These are phyloP conservation scores for Lithosia quadra DNA, from an alignment of 2,888 invertebrate genomes.

Conservation along the genomic window DNA sequence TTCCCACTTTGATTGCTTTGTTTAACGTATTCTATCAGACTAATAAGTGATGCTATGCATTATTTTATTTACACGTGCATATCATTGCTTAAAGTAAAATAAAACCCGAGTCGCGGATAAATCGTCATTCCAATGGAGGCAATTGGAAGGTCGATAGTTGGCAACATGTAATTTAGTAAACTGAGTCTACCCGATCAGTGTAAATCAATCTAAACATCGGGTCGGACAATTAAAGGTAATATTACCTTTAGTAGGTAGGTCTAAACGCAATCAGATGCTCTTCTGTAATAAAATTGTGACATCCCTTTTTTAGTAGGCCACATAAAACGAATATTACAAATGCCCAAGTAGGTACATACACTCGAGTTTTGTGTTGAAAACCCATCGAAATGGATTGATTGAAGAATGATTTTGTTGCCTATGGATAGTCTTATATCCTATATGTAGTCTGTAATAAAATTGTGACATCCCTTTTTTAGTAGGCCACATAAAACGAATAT, in stretches of 20 bases:
- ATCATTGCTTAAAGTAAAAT: background rate
- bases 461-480: background rate
- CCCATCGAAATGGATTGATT: background rate
- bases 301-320: background rate
- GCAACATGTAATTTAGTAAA: background rate
- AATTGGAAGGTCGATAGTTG: background rate
- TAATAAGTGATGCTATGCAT: background rate
- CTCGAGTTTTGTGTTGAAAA: background rate
- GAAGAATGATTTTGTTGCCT: slow-evolving; percentile 18
- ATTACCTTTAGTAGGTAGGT: background rate
- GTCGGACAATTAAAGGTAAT: too few species aligned
- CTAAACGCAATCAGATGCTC: background rate
- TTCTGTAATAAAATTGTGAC: background rate
- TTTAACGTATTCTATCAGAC: slow-evolving; percentile 12
- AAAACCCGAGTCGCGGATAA: background rate
- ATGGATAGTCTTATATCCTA: slow-evolving; percentile 35
- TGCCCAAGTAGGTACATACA: too few species aligned
- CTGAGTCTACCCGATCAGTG: background rate
- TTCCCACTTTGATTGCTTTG: slow-evolving; percentile 30
- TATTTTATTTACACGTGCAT: background rate
- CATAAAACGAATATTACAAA: too few species aligned
- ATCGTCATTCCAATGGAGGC: background rate
- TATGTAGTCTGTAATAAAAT: slow-evolving; percentile 13
- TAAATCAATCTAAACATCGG: background rate
- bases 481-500: too few species aligned